Evolutionary conservation across 2,888 invertebrate species (phyloP).

Genomic region (Asteroscopus sphinx): DNA sequence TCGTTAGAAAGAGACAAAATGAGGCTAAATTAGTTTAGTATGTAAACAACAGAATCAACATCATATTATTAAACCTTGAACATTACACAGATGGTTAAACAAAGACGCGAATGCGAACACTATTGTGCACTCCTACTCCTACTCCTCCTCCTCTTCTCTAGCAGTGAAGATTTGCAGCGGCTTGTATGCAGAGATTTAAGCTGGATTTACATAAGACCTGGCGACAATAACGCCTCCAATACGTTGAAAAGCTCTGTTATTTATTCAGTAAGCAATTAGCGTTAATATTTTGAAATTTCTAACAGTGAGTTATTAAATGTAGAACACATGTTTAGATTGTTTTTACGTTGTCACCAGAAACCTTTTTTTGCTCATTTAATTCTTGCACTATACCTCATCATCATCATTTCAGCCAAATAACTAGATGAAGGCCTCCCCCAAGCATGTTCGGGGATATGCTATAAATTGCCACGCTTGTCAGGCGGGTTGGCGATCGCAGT

Average conservation of each 20-base stretch:
- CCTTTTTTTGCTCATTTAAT: too few relatives aligned
- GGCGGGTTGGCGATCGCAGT: too few relatives aligned
- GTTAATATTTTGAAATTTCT: slow-evolving; percentile 14
- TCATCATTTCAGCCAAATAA: too few relatives aligned
- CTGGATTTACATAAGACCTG: slow-evolving; percentile 53
- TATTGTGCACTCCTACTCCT: slow-evolving; percentile 55
- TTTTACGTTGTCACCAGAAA: neutral
- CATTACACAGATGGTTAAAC: slow-evolving; percentile 36
- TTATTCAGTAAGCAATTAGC: slow-evolving; percentile 30
- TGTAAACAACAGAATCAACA: too few relatives aligned
- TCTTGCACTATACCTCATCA: too few relatives aligned
- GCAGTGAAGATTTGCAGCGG: slow-evolving; percentile 54
- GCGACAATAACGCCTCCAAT: slow-evolving; percentile 37
- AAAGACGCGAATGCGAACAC: slow-evolving; percentile 44
- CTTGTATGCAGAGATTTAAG: slow-evolving; percentile 52
- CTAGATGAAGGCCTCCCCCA: too few relatives aligned
- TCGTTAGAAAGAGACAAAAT: too few relatives aligned
- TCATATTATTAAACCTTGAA: slow-evolving; percentile 32
- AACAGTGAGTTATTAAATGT: slow-evolving; percentile 12
- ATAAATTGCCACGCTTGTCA: too few relatives aligned
- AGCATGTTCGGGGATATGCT: too few relatives aligned
- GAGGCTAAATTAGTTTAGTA: too few relatives aligned
- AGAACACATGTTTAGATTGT: neutral
- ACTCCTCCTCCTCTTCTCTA: too few relatives aligned
- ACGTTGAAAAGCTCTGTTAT: slow-evolving; percentile 34